Evolutionary conservation across 2,888 invertebrate species (phyloP).

Genomic region (Sinodicranocentrus sp.): DNA sequence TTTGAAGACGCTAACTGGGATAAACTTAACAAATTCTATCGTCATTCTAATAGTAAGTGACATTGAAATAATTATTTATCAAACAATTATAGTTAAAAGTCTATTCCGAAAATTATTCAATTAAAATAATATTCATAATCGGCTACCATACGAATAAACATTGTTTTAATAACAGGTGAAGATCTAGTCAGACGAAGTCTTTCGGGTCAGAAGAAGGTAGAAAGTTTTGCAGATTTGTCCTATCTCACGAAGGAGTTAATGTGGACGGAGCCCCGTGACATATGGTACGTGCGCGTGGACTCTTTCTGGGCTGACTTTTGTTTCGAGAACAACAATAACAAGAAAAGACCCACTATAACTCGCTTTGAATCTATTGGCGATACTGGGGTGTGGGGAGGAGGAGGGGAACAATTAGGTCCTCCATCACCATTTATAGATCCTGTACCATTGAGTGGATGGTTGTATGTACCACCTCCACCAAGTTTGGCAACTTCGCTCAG

Average conservation of each 20-base stretch:
- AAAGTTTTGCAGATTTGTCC: slow-evolving; percentile 70
- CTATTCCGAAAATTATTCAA: too few relatives aligned
- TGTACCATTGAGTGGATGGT: slow-evolving; percentile 92
- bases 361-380: slow-evolving; percentile 79
- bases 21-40: slow-evolving; percentile 43
- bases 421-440: slow-evolving; percentile 84
- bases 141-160: too few relatives aligned
- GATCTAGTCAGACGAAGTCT: slow-evolving; percentile 57
- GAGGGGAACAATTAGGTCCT: slow-evolving; percentile 78
- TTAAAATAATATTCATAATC: too few relatives aligned
- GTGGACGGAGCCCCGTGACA: slow-evolving; percentile 91
- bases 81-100: too few relatives aligned
- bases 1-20: slow-evolving; percentile 81
- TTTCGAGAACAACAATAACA: slow-evolving; percentile 81
- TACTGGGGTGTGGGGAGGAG: slow-evolving; percentile 35
- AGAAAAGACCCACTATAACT: slow-evolving; percentile 77
- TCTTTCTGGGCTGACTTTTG: slow-evolving; percentile 96
- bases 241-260: slow-evolving; percentile 79
- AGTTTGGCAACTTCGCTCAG: not conserved
- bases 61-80: too few relatives aligned
- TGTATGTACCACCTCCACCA: slow-evolving; percentile 78
- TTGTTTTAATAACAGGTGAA: slow-evolving; percentile 30
- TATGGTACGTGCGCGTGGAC: slow-evolving; percentile 92
- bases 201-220: slow-evolving; percentile 78
- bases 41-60: slow-evolving; percentile 55